phyloP scores from a whole-genome alignment of 2,888 invertebrate genomes.

The Ceramica pisi region DNA sequence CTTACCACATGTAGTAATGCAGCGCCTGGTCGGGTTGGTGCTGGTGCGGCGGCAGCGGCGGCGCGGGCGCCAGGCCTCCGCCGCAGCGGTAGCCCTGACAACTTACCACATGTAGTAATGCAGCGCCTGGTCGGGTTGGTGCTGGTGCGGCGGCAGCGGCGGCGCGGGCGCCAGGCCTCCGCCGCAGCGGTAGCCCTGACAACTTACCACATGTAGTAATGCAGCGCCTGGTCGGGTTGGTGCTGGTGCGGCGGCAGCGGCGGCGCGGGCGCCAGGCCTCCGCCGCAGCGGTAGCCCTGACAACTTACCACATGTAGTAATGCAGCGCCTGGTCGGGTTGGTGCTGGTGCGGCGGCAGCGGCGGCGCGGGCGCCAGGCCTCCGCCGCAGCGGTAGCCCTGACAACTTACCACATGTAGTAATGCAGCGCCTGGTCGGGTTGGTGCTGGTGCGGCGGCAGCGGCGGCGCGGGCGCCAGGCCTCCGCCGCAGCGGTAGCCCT shows the following conservation, averaged over 20 bases:
- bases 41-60: slow-evolving; percentile 91
- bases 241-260: slow-evolving; percentile 91
- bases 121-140: slow-evolving; percentile 83
- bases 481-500: slow-evolving; percentile 92
- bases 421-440: slow-evolving; percentile 83
- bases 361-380: slow-evolving; percentile 91
- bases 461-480: slow-evolving; percentile 92
- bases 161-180: slow-evolving; percentile 92
- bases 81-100: slow-evolving; percentile 91
- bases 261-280: slow-evolving; percentile 91
- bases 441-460: slow-evolving; percentile 89
- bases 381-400: slow-evolving; percentile 92
- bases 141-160: slow-evolving; percentile 90
- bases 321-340: slow-evolving; percentile 84
- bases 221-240: slow-evolving; percentile 84
- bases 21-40: slow-evolving; percentile 84
- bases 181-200: slow-evolving; percentile 91
- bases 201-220: too few relatives aligned
- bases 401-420: too few relatives aligned
- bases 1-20: slow-evolving; percentile 48
- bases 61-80: slow-evolving; percentile 91
- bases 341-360: slow-evolving; percentile 90
- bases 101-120: slow-evolving; percentile 45
- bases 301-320: too few relatives aligned
- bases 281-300: slow-evolving; percentile 92